phyloP scores from a whole-genome alignment of 1,140 invertebrate species.

The Halictus rubicundus region DNA sequence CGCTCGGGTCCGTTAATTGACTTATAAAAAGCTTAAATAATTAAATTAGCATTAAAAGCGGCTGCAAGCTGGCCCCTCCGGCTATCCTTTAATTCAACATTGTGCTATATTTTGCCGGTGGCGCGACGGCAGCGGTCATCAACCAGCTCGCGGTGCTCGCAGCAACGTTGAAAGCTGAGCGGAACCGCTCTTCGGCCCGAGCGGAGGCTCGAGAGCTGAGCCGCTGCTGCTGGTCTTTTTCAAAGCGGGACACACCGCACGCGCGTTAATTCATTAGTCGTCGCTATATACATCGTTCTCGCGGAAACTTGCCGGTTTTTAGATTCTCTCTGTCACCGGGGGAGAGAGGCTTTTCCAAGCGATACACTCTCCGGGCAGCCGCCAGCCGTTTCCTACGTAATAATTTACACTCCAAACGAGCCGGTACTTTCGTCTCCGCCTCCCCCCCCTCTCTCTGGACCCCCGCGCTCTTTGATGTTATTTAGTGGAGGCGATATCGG shows the following conservation, averaged over 20 bases:
- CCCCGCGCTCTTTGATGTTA: conserved; percentile 52
- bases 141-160: conserved; percentile 47
- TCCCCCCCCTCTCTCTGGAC: no score
- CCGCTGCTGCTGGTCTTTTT: conserved; percentile 52
- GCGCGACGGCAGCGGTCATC: conserved; percentile 30
- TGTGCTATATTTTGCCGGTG: conserved; percentile 58
- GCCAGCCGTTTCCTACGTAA: conserved; percentile 52
- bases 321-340: conserved; percentile 64
- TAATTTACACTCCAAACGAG: conserved; percentile 62
- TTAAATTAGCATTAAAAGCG: conserved; percentile 69
- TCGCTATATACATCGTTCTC: conserved; percentile 58
- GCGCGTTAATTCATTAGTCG: conserved; percentile 68
- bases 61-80: conserved; percentile 33
- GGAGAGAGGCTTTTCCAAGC: conserved; percentile 48
- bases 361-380: conserved; percentile 26
- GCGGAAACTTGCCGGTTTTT: conserved; percentile 64
- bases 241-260: conserved; percentile 62
- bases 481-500: conserved; percentile 47
- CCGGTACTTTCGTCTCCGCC: conserved; percentile 41
- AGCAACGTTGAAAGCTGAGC: no score
- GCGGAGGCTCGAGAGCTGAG: background rate
- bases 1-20: conserved; percentile 60
- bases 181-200: no score
- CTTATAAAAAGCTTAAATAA: conserved; percentile 69
- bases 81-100: conserved; percentile 66